phyloP scores from a whole-genome alignment of 2,797 vertebrate species.

The Podarcis lilfordi region DNA sequence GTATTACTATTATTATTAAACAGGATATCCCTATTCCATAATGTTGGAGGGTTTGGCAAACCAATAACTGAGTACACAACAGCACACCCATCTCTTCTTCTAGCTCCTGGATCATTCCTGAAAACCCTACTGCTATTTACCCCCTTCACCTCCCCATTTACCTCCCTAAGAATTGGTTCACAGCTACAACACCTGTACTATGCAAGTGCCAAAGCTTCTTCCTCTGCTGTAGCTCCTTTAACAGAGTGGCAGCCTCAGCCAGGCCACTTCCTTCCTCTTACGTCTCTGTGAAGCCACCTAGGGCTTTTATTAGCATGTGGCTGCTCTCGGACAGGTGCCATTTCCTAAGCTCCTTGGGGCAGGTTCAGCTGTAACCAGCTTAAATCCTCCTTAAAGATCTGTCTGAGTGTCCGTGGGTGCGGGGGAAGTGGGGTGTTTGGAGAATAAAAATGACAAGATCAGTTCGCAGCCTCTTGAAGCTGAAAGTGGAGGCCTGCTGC shows the following conservation, averaged over 20 bases:
- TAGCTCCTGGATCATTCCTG: neutral
- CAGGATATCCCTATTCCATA: too few relatives aligned
- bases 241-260: neutral
- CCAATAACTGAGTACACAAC: too few relatives aligned
- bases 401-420: neutral
- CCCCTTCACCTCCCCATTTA: too few relatives aligned
- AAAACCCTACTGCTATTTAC: neutral
- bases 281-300: neutral
- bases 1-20: too few relatives aligned
- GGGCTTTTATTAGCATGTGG: neutral
- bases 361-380: neutral
- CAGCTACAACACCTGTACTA: too few relatives aligned
- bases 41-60: too few relatives aligned
- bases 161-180: neutral
- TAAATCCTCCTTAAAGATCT: constrained; percentile 9
- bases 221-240: neutral
- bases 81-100: too few relatives aligned
- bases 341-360: neutral
- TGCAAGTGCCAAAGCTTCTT: neutral
- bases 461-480: constrained; percentile 12
- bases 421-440: neutral
- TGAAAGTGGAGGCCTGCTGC: constrained; percentile 15
- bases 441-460: neutral
- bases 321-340: neutral
- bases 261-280: neutral